Conservation (phyloP, 2,888 invertebrate species). For the Netelia melanura region DNA sequence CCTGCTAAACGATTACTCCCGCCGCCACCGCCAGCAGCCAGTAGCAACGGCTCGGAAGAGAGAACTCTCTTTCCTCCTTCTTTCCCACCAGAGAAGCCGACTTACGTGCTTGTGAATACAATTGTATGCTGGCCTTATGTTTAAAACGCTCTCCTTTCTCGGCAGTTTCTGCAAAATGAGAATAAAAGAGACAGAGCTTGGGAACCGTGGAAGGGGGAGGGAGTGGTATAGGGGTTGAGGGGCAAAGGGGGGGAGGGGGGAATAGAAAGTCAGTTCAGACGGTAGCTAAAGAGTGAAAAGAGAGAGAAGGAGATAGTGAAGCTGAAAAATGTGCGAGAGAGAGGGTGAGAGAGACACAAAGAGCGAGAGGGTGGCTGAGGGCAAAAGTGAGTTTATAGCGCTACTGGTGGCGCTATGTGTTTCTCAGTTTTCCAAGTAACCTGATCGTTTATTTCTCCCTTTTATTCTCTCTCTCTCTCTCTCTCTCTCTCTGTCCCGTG, state of each 20-base stretch:
- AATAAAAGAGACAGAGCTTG: constrained; percentile 59
- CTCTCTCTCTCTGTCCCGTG: constrained; percentile 33
- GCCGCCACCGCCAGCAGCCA: constrained; percentile 30
- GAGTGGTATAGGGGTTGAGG: constrained; percentile 30
- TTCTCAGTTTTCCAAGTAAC: constrained; percentile 62
- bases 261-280: constrained; percentile 7
- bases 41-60: constrained; percentile 27
- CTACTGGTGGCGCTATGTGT: constrained; percentile 37
- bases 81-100: constrained; percentile 55
- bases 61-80: constrained; percentile 30
- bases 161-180: constrained; percentile 79
- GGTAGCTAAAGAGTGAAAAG: constrained; percentile 30
- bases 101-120: constrained; percentile 83
- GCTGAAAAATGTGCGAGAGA: constrained; percentile 1
- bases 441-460: constrained; percentile 61
- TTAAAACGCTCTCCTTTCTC: constrained; percentile 80
- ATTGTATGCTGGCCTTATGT: constrained; percentile 81
- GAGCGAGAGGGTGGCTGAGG: constrained; percentile 24
- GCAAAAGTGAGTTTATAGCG: constrained; percentile 58
- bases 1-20: constrained; percentile 66
- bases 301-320: neutral
- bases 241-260: constrained; percentile 10
- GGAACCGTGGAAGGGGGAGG: constrained; percentile 5
- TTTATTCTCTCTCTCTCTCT: constrained; percentile 13
- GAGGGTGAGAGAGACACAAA: neutral